Conservation (phyloP, 2,888 invertebrate species). For the Busseola fusca region DNA sequence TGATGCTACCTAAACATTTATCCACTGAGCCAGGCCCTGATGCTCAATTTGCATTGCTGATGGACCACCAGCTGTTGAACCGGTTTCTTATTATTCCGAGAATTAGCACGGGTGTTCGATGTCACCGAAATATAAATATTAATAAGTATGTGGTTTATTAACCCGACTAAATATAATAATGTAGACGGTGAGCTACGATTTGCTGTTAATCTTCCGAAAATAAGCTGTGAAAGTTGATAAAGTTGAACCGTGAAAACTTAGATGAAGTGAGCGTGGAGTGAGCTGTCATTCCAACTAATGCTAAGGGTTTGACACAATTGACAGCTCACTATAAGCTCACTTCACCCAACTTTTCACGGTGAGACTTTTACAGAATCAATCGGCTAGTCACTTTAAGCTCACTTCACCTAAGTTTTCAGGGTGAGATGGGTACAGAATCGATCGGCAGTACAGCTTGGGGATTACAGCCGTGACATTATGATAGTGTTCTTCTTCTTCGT, state of each 20-base stretch:
- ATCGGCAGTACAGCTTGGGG: too few relatives aligned
- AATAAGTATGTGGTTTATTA: slow-evolving; percentile 24
- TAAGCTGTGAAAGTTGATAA: slow-evolving; percentile 23
- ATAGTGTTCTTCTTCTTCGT: too few relatives aligned
- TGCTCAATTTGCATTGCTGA: slow-evolving; percentile 75
- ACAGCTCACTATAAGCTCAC: too few relatives aligned
- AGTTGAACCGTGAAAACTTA: neutral
- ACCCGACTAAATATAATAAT: slow-evolving; percentile 2
- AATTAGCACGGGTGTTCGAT: slow-evolving; percentile 40
- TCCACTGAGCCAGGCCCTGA: slow-evolving; percentile 63
- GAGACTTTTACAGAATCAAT: too few relatives aligned
- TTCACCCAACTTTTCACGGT: too few relatives aligned
- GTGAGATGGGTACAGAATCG: too few relatives aligned
- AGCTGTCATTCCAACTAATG: too few relatives aligned
- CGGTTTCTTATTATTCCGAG: slow-evolving; percentile 62
- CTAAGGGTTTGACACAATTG: too few relatives aligned
- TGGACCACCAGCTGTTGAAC: slow-evolving; percentile 67
- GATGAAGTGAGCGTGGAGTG: too few relatives aligned
- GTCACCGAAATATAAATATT: slow-evolving; percentile 49
- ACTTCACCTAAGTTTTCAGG: too few relatives aligned
- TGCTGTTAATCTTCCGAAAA: neutral
- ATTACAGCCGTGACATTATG: neutral
- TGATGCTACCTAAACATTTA: slow-evolving; percentile 50
- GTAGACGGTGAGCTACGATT: neutral
- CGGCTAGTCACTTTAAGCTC: too few relatives aligned